Percentiles rank a stretch among this genome's conserved stretches.
Conservation (phyloP, 2,113 vertebrate species). For the Gallinago media region DNA sequence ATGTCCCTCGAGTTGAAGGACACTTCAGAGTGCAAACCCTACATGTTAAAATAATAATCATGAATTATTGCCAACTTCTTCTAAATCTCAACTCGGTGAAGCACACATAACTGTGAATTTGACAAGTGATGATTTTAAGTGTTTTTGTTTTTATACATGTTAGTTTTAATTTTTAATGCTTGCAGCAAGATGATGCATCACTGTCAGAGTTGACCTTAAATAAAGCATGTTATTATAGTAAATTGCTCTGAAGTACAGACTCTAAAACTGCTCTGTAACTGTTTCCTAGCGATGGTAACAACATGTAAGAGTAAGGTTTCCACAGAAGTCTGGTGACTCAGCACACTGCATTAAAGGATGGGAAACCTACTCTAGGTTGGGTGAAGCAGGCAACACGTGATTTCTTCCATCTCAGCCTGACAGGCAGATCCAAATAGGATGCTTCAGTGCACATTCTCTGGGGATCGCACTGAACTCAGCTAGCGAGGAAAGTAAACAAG, state of each 20-base stretch:
- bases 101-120: neutral
- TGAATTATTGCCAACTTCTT: neutral
- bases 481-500: neutral
- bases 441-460: neutral
- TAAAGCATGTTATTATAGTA: neutral
- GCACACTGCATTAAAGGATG: neutral
- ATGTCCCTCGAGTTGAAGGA: no score
- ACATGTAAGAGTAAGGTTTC: neutral
- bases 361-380: neutral
- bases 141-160: neutral
- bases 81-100: conserved; percentile 1
- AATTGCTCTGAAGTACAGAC: neutral
- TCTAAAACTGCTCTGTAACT: neutral
- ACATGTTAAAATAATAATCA: neutral
- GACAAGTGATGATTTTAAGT: neutral
- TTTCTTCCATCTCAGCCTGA: neutral
- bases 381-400: neutral
- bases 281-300: neutral
- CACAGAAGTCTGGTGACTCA: neutral
- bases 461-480: neutral
- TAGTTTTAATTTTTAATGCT: conserved; percentile 12
- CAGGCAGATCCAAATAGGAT: neutral
- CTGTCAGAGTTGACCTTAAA: neutral
- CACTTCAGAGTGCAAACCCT: no score
- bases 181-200: neutral